Evolutionary conservation across 2,888 invertebrate species (phyloP), one percentile per base, ranked within the genome.

Genomic region (Anodontia alba): DNA sequence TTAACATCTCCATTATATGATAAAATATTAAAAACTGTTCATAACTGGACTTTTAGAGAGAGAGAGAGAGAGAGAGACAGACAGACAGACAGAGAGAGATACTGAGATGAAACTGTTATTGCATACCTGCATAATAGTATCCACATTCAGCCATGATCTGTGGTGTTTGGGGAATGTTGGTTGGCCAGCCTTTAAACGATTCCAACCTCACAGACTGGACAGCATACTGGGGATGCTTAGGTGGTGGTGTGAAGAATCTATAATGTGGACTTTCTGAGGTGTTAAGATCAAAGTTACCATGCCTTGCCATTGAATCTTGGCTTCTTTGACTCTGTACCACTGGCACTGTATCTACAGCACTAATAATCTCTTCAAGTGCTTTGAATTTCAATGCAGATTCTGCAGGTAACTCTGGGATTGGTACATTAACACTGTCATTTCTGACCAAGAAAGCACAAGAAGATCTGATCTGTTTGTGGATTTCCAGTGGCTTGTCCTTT

Each of bases 121-220:
- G 17, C 54, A 23, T 89, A 84, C 98, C 98, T 5, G 97, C 97
- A 92, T 98, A 98, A 93, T 96, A 98, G 95, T 98, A 98, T 29
- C 98, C 98, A 62, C 98, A 98, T 87, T 97, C 97, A 20, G 97
- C 97, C 73, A 98, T 95, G 75, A 96, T 96, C 75, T 96, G 96
- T 0, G 98, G 97, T 84, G 96, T 96, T 91, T 98, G 97, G 81
- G 96, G 96, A 95, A 97, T 96, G 72, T 96, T 96, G 74, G 96
- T 96, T 0, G 98, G 98, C 98, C 98, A 98, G 23, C 79, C 79
- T 36, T 62, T 77, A 69, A 79, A 90, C 31, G 87, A 85, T 12
- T 73, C 71, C 20, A 86, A 26, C 12, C 90, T 73, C n/a, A 76
- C 73, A 23, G 80, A 31, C 51, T 78, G 76, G 10, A 78, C 42